Base-by-base conservation (phyloP, 2,888 invertebrate genomes). In the Parnassius smintheus region DNA sequence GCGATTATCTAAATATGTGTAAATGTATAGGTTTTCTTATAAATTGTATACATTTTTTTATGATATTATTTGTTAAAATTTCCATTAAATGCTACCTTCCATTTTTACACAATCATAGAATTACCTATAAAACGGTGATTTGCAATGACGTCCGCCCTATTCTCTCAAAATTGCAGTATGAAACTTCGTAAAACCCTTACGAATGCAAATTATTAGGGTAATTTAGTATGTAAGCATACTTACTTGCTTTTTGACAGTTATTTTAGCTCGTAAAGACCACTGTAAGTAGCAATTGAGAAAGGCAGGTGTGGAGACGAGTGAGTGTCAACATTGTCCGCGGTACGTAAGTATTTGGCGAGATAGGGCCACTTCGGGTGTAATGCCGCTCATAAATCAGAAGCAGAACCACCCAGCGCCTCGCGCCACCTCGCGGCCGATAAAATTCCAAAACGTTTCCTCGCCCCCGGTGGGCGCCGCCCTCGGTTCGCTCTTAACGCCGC, bases 401-500 rank as follows among this genome's bases (percentile, higher is more conserved):
- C 49, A 49, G 85, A 86, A 88, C 83, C 75, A 70, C 72, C 76
- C 70, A 69, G 70, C 66, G 11, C 71, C 76, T 75, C 77, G 82
- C 78, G 78, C 82, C 75, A 72, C 81, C 63, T 60, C 62, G 61
- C 72, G 69, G 72, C 81, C 91, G 88, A 91, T 91, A 91, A 91
- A 91, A 91, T 81, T 87, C 85, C 81, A 91, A 91, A 91, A 91
- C 91, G 91, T 91, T 91, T 89, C 88, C 88, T 86, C 89, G 88
- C 85, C 88, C 87, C 89, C 85, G 88, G 88, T 85, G 87, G 87
- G 88, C 86, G 87, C 87, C 88, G 86, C 88, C 88, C 89, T 85
- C 85, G 81, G 83, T 88, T 90, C 87, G 88, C 91, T 90, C 89
- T 88, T 91, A 91, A 91, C 91, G 90, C 88, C 88, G 88, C 83